Evolutionary conservation across 2,797 vertebrate species (phyloP).

Genomic region (Luscinia megarhynchos): DNA sequence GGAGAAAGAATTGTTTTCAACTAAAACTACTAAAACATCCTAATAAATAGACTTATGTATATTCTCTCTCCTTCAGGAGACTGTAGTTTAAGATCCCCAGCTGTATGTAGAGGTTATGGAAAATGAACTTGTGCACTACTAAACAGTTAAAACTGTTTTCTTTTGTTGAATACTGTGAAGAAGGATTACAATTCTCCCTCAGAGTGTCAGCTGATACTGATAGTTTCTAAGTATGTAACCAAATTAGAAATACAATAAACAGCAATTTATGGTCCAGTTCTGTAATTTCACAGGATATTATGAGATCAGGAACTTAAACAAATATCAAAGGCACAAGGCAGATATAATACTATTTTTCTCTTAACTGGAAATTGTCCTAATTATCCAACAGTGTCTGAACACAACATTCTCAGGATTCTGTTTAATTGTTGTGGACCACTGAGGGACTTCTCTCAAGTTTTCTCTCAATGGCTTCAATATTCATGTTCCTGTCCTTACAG

Average conservation of each 20-base stretch:
- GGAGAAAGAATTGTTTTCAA: background rate
- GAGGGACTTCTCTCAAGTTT: background rate
- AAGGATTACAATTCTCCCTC: background rate
- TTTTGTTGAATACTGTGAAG: background rate
- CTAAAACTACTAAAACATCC: background rate
- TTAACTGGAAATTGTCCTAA: background rate
- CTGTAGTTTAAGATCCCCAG: background rate
- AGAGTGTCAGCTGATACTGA: background rate
- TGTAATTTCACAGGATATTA: background rate
- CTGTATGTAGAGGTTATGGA: background rate
- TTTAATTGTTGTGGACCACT: background rate
- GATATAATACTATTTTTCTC: background rate
- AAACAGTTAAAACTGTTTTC: background rate
- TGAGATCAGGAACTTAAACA: background rate
- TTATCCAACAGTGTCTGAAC: background rate
- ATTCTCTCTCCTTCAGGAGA: background rate
- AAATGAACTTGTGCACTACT: background rate
- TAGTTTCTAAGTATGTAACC: background rate
- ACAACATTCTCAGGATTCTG: background rate
- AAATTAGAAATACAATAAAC: background rate
- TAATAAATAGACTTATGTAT: background rate
- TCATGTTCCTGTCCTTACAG: background rate
- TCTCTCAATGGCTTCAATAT: background rate
- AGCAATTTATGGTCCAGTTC: background rate
- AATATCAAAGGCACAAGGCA: background rate